Percentiles rank a stretch among this genome's conserved stretches.
Evolutionary conservation across 2,113 vertebrate genomes (phyloP).

Genomic region (Anas platyrhynchos): DNA sequence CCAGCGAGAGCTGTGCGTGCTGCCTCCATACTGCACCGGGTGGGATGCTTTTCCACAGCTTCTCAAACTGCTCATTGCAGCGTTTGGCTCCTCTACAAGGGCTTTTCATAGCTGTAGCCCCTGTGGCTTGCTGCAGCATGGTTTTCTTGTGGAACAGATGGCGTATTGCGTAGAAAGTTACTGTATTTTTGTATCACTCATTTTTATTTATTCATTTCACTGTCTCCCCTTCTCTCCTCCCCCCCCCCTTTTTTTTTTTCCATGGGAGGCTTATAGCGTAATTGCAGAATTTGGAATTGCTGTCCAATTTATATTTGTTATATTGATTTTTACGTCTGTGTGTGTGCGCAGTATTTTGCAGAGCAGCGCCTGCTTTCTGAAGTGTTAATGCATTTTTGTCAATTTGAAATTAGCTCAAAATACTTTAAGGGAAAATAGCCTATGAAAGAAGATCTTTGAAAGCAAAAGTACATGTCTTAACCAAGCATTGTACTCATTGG

Average conservation of each 20-base stretch:
- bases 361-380: not conserved
- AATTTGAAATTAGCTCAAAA: not conserved
- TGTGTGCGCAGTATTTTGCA: not conserved
- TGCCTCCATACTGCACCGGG: not conserved
- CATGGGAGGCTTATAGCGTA: not conserved
- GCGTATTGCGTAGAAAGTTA: constrained; percentile 57
- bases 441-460: not conserved
- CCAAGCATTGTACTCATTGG: not conserved
- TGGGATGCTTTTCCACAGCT: not conserved
- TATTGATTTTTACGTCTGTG: not conserved
- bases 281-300: not conserved
- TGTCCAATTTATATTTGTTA: not conserved
- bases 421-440: not conserved
- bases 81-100: constrained; percentile 26
- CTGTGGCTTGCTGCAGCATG: constrained; percentile 52
- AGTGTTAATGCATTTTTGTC: not conserved
- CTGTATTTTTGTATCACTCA: constrained; percentile 36
- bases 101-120: constrained; percentile 52
- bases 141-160: constrained; percentile 59
- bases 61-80: constrained; percentile 15
- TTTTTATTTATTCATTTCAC: not conserved
- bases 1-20: not conserved
- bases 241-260: not conserved
- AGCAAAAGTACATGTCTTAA: not conserved
- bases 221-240: not conserved